Percentiles rank a stretch among this genome's conserved stretches.
Evolutionary conservation across 2,888 invertebrate species (phyloP).

Genomic region (Tipula confusa): DNA sequence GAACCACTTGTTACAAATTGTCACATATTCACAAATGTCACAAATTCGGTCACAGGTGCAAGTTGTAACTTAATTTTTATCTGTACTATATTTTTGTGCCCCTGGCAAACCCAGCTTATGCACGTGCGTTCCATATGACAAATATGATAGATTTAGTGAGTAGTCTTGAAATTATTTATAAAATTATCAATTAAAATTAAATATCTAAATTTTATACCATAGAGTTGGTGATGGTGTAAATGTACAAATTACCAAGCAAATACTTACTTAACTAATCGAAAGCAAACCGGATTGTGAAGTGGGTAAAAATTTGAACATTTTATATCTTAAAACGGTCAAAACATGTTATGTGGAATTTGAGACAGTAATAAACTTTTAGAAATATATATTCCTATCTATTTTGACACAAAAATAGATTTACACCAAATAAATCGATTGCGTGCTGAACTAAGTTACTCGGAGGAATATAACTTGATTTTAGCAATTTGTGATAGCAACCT

Average conservation of each 20-base stretch:
- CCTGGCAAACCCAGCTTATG: no score
- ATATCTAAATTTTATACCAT: neutral
- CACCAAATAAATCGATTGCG: neutral
- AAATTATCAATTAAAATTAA: neutral
- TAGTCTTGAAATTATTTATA: neutral
- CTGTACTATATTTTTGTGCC: no score
- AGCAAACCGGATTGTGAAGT: neutral
- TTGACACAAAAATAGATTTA: neutral
- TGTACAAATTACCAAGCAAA: neutral
- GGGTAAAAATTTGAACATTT: neutral
- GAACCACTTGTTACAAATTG: no score
- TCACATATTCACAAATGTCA: no score
- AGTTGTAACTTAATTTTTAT: no score
- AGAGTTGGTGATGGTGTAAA: neutral
- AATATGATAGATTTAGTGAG: slow-evolving; percentile 14
- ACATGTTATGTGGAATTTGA: neutral
- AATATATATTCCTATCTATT: neutral
- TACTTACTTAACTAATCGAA: neutral
- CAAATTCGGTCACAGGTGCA: no score
- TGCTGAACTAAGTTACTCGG: neutral
- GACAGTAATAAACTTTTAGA: neutral
- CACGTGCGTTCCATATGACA: neutral
- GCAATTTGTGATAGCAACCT: slow-evolving; percentile 14
- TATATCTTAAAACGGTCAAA: neutral
- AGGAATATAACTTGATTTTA: neutral